Evolutionary conservation across 2,888 invertebrate genomes (phyloP).

Genomic region (Kryphioiulus occultus): DNA sequence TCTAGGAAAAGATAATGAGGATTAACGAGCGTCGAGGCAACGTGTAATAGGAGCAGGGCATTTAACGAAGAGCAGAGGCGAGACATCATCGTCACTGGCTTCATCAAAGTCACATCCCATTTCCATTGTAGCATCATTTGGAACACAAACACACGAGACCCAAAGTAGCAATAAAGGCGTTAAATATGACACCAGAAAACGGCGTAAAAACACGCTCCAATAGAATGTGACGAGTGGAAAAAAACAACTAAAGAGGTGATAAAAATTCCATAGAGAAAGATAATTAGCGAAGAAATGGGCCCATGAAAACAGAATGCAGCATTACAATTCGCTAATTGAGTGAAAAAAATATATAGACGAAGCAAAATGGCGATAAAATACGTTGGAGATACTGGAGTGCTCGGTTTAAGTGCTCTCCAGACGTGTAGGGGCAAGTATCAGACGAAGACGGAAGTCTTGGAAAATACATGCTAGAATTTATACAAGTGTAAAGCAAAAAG

Average conservation of each 20-base stretch:
- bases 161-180: conserved; percentile 37
- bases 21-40: conserved; percentile 46
- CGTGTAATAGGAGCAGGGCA: neutral
- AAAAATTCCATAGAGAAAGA: conserved; percentile 24
- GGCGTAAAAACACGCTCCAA: conserved; percentile 36
- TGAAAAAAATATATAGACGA: neutral
- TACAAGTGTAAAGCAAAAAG: too few species aligned
- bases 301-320: conserved; percentile 33
- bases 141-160: conserved; percentile 13
- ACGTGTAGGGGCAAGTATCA: too few species aligned
- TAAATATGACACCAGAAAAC: conserved; percentile 35
- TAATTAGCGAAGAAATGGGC: conserved; percentile 32
- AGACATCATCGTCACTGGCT: neutral
- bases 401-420: too few species aligned
- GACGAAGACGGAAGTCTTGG: too few species aligned
- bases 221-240: conserved; percentile 2
- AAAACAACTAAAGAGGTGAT: conserved; percentile 13
- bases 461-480: too few species aligned
- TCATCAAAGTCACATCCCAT: conserved; percentile 40
- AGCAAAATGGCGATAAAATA: neutral
- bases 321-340: conserved; percentile 21
- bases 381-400: too few species aligned
- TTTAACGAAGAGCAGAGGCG: neutral
- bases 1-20: conserved; percentile 44
- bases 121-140: conserved; percentile 20